Evolutionary conservation across 2,113 vertebrate genomes (phyloP).

Genomic region (Semnornis frantzii): DNA sequence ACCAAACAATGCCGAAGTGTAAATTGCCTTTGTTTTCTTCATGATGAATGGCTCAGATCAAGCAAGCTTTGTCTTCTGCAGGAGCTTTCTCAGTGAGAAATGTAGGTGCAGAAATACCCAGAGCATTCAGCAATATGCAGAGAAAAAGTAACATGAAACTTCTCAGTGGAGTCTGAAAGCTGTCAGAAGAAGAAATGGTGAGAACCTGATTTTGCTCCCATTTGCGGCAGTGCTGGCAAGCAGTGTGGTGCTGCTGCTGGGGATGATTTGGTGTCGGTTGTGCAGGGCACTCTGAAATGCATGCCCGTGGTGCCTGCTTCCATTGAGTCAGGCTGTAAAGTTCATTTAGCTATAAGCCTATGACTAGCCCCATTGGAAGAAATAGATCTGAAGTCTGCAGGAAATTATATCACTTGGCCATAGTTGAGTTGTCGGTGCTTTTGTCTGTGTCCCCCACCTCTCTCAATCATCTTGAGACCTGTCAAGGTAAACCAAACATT

Average conservation of each 20-base stretch:
- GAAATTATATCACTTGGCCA: background rate
- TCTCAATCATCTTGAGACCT: background rate
- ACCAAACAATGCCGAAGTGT: background rate
- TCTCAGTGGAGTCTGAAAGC: background rate
- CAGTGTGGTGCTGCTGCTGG: background rate
- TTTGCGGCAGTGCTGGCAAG: background rate
- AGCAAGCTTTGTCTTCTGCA: background rate
- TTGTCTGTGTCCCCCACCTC: fast-evolving
- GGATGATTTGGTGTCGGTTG: background rate
- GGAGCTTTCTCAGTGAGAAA: background rate
- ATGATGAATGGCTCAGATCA: background rate
- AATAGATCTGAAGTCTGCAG: background rate
- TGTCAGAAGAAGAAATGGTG: background rate
- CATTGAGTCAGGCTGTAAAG: fast-evolving
- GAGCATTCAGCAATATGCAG: background rate
- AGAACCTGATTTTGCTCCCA: background rate
- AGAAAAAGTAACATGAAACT: fast-evolving
- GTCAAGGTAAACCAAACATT: background rate
- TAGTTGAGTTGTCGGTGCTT: fast-evolving
- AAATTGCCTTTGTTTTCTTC: background rate
- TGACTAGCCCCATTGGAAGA: background rate
- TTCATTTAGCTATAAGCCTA: background rate
- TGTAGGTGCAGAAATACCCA: background rate
- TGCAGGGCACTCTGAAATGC: background rate
- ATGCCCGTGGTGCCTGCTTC: fast-evolving